phyloP scores from a whole-genome alignment of 2,888 invertebrate genomes.

The Eristalinus sepulchralis region DNA sequence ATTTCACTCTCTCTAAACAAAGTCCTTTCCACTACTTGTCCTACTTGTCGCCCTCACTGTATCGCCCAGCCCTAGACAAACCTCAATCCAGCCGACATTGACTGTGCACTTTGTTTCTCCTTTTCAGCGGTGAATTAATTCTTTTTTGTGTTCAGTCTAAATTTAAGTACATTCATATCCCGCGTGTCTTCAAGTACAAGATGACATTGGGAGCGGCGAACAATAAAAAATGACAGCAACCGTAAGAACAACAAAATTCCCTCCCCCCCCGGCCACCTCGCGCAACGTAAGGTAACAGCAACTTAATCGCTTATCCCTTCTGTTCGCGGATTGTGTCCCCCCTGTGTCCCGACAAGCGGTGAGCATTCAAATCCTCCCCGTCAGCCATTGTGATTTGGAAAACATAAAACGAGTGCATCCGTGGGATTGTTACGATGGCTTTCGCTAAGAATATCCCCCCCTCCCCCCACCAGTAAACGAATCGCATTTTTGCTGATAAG shows the following conservation, averaged over 20 bases:
- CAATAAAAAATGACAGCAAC: constrained; percentile 3
- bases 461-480: not conserved
- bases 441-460: not conserved
- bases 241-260: not conserved
- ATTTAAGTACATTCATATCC: constrained; percentile 2
- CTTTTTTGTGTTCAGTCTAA: not conserved
- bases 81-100: not conserved
- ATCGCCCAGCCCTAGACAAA: not conserved
- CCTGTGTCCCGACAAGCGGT: not conserved
- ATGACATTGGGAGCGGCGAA: constrained; percentile 44
- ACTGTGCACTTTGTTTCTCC: not conserved
- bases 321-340: not conserved
- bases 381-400: not conserved
- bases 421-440: not conserved
- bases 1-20: too few relatives aligned
- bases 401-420: not conserved
- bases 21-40: too few relatives aligned
- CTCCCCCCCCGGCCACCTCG: too few relatives aligned
- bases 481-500: not conserved
- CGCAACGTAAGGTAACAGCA: not conserved
- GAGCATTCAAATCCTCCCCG: not conserved
- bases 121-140: not conserved
- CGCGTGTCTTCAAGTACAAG: constrained; percentile 26
- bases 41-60: not conserved
- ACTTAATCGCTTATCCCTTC: not conserved